These are phyloP conservation scores for Euleptes europaea DNA, from an alignment of 2,113 vertebrate genomes.

Conservation along the genomic window DNA sequence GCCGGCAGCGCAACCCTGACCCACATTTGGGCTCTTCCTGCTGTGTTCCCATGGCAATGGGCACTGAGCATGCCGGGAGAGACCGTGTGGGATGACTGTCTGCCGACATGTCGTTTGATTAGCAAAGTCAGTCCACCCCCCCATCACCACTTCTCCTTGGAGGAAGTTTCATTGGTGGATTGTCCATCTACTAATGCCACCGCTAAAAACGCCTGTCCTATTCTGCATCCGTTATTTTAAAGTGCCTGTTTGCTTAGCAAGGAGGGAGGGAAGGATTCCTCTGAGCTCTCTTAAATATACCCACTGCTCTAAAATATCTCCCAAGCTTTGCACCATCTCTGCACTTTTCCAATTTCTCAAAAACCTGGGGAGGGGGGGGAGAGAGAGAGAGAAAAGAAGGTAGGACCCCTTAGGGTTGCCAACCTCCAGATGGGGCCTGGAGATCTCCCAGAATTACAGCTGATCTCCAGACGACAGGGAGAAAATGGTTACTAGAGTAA, in stretches of 20 bases:
- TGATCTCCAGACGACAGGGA: no score
- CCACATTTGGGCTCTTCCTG: constrained; percentile 21
- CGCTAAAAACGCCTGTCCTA: background rate
- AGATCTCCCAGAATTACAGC: no score
- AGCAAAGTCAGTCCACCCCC: background rate
- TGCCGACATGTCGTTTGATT: background rate
- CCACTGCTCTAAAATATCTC: background rate
- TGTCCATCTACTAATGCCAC: no score
- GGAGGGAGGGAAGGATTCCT: no score
- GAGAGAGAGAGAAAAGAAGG: no score
- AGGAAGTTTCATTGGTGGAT: background rate
- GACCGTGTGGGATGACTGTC: background rate
- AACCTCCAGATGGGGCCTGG: no score
- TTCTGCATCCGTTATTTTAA: background rate
- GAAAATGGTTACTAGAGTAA: no score
- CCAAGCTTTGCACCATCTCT: background rate
- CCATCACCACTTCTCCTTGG: background rate
- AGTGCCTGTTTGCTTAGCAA: background rate
- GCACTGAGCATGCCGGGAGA: background rate
- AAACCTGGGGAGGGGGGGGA: background rate
- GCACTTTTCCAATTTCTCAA: no score
- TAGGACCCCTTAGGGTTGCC: no score
- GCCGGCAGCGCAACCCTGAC: constrained; percentile 17
- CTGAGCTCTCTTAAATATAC: background rate
- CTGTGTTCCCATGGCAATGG: constrained; percentile 10